phyloP scores from a whole-genome alignment of 2,113 vertebrate species.

The Aptenodytes patagonicus region DNA sequence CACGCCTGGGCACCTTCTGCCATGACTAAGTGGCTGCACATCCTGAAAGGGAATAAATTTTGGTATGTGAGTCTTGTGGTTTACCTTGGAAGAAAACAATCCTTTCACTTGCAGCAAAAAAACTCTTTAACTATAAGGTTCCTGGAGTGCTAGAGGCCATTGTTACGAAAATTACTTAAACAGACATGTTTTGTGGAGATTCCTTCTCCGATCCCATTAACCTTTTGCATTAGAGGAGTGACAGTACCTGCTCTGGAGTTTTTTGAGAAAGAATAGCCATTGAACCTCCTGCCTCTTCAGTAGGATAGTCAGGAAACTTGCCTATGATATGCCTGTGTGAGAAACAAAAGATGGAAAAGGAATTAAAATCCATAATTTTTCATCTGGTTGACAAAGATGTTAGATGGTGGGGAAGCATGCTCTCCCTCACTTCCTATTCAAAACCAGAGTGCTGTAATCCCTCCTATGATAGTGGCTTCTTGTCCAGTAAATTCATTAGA shows the following conservation, averaged over 20 bases:
- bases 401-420: neutral
- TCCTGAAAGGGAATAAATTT: neutral
- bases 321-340: slow-evolving; percentile 76
- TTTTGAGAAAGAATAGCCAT: slow-evolving; percentile 76
- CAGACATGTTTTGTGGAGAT: neutral
- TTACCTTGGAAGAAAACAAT: neutral
- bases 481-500: neutral
- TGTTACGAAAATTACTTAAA: neutral
- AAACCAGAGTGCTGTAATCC: neutral
- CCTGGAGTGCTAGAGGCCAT: neutral
- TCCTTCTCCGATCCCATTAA: neutral
- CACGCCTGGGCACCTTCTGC: neutral
- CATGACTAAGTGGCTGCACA: neutral
- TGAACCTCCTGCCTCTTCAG: slow-evolving; percentile 77
- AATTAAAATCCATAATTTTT: neutral
- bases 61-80: neutral
- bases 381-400: neutral
- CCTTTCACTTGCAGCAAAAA: neutral
- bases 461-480: neutral
- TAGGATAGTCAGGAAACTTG: slow-evolving; percentile 82
- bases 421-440: no score
- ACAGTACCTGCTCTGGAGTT: slow-evolving; percentile 80
- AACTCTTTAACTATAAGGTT: neutral
- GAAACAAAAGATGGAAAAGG: neutral
- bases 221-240: neutral